Percentiles rank a stretch among this genome's conserved stretches.
Evolutionary conservation across 2,113 vertebrate species (phyloP).

Genomic region (Australoheros scitulus): DNA sequence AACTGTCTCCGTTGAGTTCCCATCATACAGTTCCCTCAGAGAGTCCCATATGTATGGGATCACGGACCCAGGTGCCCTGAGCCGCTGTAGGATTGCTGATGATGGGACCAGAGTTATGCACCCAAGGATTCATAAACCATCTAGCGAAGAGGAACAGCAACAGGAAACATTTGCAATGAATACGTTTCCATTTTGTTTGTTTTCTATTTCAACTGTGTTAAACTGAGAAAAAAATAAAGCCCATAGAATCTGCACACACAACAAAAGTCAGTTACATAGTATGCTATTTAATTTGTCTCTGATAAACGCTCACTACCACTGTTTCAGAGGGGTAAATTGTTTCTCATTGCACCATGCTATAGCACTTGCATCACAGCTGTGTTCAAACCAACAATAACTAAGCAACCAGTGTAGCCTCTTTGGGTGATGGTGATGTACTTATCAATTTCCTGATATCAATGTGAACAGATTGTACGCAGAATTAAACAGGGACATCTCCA

Average conservation of each 20-base stretch:
- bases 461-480: slow-evolving; percentile 55
- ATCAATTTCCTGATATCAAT: slow-evolving; percentile 62
- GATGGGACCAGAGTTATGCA: slow-evolving; percentile 45
- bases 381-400: slow-evolving; percentile 46
- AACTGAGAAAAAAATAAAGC: slow-evolving; percentile 30
- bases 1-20: slow-evolving; percentile 26
- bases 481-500: slow-evolving; percentile 55
- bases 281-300: slow-evolving; percentile 51
- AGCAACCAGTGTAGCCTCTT: slow-evolving; percentile 51
- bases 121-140: slow-evolving; percentile 24
- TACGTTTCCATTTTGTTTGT: slow-evolving; percentile 33
- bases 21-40: slow-evolving; percentile 5
- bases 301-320: slow-evolving; percentile 39
- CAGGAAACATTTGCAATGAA: slow-evolving; percentile 17
- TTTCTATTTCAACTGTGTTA: slow-evolving; percentile 52
- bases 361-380: slow-evolving; percentile 29
- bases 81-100: slow-evolving; percentile 1
- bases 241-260: slow-evolving; percentile 63
- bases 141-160: slow-evolving; percentile 35
- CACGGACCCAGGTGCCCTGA: slow-evolving; percentile 21
- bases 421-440: slow-evolving; percentile 41
- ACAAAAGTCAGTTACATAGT: slow-evolving; percentile 33
- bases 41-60: slow-evolving; percentile 6
- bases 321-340: slow-evolving; percentile 44
- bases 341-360: slow-evolving; percentile 23